Conservation (phyloP, 2,113 vertebrate genomes). For the Argyrosomus japonicus region DNA sequence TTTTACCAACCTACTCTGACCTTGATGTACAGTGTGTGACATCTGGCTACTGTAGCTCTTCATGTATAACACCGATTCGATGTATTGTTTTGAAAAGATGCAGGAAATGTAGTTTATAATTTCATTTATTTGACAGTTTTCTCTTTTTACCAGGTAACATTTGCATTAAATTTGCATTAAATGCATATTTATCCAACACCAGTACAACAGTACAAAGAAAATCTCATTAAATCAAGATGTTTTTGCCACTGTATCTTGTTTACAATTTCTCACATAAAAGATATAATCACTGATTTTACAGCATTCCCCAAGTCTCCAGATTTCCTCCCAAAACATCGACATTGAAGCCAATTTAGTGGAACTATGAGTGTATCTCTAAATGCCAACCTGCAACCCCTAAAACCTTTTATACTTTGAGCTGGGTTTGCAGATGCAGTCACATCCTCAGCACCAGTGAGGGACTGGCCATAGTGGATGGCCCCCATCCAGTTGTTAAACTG, state of each 20-base stretch:
- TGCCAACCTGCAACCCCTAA: neutral
- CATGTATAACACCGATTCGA: neutral
- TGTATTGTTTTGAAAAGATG: neutral
- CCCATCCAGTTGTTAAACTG: conserved; percentile 57
- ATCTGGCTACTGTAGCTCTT: conserved; percentile 4
- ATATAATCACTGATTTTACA: neutral
- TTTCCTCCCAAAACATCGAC: conserved; percentile 11
- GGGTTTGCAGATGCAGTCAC: conserved; percentile 6
- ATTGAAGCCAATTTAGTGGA: neutral
- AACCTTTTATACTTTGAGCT: conserved; percentile 18
- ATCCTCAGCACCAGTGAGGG: conserved; percentile 24
- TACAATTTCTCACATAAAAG: conserved; percentile 13
- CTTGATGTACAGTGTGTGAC: conserved; percentile 6
- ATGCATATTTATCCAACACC: neutral
- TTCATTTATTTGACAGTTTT: neutral
- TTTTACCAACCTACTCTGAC: conserved; percentile 14
- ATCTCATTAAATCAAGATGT: neutral
- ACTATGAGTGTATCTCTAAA: conserved; percentile 6
- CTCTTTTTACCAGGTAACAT: neutral
- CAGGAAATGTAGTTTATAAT: neutral
- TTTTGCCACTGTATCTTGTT: neutral
- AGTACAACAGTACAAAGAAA: neutral
- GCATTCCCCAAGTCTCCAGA: neutral
- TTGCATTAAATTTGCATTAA: neutral
- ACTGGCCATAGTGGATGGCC: conserved; percentile 34